Conservation (phyloP, 53 echinoderm and acorn worm species). For the Paracentrotus lividus region DNA sequence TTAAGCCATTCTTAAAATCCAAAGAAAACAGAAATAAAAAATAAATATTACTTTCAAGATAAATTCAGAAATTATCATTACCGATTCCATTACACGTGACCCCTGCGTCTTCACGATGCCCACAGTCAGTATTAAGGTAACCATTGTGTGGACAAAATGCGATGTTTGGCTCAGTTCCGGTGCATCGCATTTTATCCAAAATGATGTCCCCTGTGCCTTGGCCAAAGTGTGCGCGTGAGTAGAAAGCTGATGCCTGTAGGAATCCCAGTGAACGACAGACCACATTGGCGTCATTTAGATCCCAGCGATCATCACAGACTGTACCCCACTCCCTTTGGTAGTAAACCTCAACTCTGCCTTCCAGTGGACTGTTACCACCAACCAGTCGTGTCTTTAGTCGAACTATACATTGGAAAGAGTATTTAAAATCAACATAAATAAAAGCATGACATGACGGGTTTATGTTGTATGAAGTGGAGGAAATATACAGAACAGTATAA, state of each 20-base stretch:
- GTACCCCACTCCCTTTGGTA: slow-evolving; percentile 40
- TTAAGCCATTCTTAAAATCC: too few relatives aligned
- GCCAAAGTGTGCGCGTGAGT: background rate
- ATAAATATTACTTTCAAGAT: too few relatives aligned
- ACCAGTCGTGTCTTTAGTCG: slow-evolving; percentile 27
- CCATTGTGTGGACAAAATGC: slow-evolving; percentile 13
- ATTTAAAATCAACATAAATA: too few relatives aligned
- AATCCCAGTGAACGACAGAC: slow-evolving; percentile 54
- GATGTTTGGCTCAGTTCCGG: slow-evolving; percentile 26
- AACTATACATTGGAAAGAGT: too few relatives aligned
- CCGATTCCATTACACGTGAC: slow-evolving; percentile 27
- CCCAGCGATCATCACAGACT: slow-evolving; percentile 51
- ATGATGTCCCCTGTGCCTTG: background rate
- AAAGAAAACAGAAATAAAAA: too few relatives aligned
- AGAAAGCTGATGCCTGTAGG: background rate
- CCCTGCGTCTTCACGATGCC: slow-evolving; percentile 56
- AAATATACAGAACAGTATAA: too few relatives aligned
- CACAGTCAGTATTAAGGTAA: slow-evolving; percentile 21
- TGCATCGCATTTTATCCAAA: slow-evolving; percentile 28
- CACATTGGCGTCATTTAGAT: background rate
- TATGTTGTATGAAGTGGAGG: too few relatives aligned
- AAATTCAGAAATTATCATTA: too few relatives aligned
- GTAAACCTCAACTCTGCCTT: slow-evolving; percentile 51
- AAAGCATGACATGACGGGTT: too few relatives aligned
- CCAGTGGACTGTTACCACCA: slow-evolving; percentile 5